These are phyloP conservation scores for Margaritifera margaritifera DNA, from an alignment of 2,888 invertebrate genomes.

Conservation along the genomic window DNA sequence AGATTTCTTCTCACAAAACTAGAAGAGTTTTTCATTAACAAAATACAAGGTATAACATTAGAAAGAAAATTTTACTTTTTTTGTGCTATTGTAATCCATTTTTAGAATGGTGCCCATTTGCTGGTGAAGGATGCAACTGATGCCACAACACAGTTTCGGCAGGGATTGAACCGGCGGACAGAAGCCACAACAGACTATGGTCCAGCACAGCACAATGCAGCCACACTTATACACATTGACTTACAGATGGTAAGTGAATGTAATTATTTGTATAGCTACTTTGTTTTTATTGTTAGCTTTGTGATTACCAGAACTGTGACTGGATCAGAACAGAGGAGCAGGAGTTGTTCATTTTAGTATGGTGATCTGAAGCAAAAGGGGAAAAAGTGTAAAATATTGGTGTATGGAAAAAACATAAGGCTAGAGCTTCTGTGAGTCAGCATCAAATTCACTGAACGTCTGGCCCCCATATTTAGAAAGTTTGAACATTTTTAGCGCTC, in stretches of 20 bases:
- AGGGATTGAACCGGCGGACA: conserved; percentile 60
- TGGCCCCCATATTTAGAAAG: no score
- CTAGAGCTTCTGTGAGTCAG: no score
- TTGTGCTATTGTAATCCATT: not conserved
- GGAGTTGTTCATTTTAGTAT: conserved; percentile 1
- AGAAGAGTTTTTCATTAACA: not conserved
- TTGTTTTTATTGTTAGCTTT: no score
- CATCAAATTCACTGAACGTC: no score
- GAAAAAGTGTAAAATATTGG: no score
- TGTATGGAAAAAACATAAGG: no score
- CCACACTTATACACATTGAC: conserved; percentile 60
- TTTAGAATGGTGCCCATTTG: conserved; percentile 46
- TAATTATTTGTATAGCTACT: not conserved
- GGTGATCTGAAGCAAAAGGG: not conserved
- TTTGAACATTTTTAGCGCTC: no score
- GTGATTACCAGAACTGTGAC: not conserved
- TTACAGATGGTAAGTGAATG: conserved; percentile 57
- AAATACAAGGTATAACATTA: not conserved
- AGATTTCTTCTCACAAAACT: not conserved
- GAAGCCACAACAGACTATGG: conserved; percentile 63
- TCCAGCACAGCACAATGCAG: conserved; percentile 58
- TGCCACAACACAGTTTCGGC: conserved; percentile 56
- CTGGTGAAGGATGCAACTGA: conserved; percentile 52
- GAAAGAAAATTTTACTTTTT: not conserved
- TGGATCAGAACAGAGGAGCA: not conserved